Conservation (phyloP, 2,888 invertebrate genomes). For the Punctoribates punctum region DNA sequence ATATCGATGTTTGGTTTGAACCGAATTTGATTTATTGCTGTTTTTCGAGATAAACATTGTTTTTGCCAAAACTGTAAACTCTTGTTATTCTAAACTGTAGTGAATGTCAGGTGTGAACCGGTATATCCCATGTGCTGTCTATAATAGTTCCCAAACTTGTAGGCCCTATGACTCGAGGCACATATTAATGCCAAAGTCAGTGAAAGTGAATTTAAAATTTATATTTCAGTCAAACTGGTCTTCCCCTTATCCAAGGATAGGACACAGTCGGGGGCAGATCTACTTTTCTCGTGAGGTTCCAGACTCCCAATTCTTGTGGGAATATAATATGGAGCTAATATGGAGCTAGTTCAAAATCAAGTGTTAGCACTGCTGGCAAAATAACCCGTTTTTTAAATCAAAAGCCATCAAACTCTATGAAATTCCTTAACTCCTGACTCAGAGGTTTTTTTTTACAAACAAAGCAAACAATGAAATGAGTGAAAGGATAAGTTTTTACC, state of each 20-base stretch:
- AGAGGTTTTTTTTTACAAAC: not conserved
- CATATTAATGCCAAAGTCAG: not conserved
- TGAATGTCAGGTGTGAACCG: conserved; percentile 6
- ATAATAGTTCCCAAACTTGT: not conserved
- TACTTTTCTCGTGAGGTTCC: conserved; percentile 1
- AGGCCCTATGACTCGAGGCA: not conserved
- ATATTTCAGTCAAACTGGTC: conserved; percentile 5
- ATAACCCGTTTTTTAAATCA: conserved; percentile 7
- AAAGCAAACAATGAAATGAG: not conserved
- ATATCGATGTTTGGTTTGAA: too few relatives aligned
- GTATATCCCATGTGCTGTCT: conserved; percentile 8
- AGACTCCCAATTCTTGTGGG: not conserved
- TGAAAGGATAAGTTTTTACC: not conserved
- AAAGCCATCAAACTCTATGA: conserved; percentile 22
- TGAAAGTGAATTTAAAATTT: not conserved
- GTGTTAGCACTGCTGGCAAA: not conserved
- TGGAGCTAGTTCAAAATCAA: not conserved
- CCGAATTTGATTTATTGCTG: too few relatives aligned
- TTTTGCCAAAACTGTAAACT: not conserved
- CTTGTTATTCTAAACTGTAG: not conserved
- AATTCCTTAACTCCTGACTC: not conserved
- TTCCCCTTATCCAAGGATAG: not conserved
- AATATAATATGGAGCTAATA: not conserved
- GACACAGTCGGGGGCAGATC: conserved; percentile 22
- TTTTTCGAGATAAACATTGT: conserved; percentile 10